Base-by-base conservation (phyloP, 2,113 vertebrate species). In the Garra rufa region DNA sequence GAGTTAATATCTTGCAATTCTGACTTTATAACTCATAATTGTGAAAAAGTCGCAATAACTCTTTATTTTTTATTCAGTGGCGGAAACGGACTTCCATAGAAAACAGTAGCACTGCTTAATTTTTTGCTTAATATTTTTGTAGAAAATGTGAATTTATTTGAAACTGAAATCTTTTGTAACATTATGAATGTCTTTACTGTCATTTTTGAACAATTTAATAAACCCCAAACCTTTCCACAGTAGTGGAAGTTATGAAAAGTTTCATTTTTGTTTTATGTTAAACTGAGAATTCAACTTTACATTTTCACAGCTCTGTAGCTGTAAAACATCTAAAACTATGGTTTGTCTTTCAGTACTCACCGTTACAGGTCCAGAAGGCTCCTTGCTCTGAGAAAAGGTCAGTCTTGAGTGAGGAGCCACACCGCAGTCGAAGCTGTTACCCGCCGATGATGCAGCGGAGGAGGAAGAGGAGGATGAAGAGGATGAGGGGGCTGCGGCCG, bases 301-400 rank as follows among this genome's bases (percentile, higher is more conserved):
- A 30, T 10, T 19, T 50, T 65, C n/a, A 38, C 28, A n/a, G 28
- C 48, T 63, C 59, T 30, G 26, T 7, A 63, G 61, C 55, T 61
- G 14, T 1, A 4, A 41, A 4, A 28, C 69, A 28, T 28, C 6
- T 46, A 19, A 34, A 71, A 38, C 38, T 71, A 38, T 41, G 5
- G 11, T 19, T 34, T 50, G 9, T 81, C 17, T 15, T 13, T 11
- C 34, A 38, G 80, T 13, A 80, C 93, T 89, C 89, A 95, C 94
- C 90, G 93, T 93, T 76, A 95, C 91, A 63, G 93, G 89, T 48
- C 92, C 93, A 0, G 93, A 44, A 63, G 89, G 52, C 73, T 95
- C 94, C 92, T 94, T 94, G 88, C 85, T 92, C 86, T 94, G 94
- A 69, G 93, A 90, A 85, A 93, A 95, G 83, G 90, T 90, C 86